A percentile compares a stretch with the other conserved stretches of the same genome.
phyloP scores from a whole-genome alignment of 2,797 vertebrate species.

The Lepilemur ruficaudatus region DNA sequence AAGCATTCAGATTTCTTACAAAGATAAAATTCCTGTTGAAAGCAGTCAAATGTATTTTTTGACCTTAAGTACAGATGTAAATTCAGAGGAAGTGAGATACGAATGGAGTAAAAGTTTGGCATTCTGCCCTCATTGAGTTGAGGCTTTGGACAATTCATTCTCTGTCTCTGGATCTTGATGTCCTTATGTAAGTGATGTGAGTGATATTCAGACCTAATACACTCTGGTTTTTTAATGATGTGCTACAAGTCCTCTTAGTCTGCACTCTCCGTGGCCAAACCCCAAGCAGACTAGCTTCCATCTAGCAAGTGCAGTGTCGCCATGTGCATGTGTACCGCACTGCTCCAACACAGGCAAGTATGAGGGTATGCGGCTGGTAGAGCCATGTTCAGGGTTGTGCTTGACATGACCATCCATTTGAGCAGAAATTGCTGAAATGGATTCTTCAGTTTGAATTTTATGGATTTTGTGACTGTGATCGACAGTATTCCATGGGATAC shows the following conservation, averaged over 20 bases:
- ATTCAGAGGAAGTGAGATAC: background rate
- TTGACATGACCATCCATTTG: background rate
- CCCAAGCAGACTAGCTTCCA: background rate
- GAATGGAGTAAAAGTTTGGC: background rate
- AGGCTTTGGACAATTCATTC: background rate
- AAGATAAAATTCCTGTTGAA: background rate
- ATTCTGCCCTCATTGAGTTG: background rate
- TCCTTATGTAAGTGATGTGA: background rate
- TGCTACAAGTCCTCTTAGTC: background rate
- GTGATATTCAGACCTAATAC: background rate
- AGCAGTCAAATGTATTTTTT: background rate
- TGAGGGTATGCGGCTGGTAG: background rate
- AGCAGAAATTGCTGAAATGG: background rate
- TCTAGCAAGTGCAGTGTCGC: fast-evolving
- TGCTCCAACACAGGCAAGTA: background rate
- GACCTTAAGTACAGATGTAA: background rate
- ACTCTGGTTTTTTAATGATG: background rate
- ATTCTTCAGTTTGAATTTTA: background rate
- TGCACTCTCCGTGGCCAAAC: background rate
- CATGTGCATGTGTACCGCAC: fast-evolving
- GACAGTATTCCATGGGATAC: background rate
- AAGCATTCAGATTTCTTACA: background rate
- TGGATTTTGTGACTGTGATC: background rate
- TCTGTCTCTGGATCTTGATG: background rate
- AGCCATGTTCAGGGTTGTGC: fast-evolving